Evolutionary conservation across 1,140 invertebrate genomes (phyloP), one percentile per base, ranked within the genome.

Genomic region (Drosophila serrata): DNA sequence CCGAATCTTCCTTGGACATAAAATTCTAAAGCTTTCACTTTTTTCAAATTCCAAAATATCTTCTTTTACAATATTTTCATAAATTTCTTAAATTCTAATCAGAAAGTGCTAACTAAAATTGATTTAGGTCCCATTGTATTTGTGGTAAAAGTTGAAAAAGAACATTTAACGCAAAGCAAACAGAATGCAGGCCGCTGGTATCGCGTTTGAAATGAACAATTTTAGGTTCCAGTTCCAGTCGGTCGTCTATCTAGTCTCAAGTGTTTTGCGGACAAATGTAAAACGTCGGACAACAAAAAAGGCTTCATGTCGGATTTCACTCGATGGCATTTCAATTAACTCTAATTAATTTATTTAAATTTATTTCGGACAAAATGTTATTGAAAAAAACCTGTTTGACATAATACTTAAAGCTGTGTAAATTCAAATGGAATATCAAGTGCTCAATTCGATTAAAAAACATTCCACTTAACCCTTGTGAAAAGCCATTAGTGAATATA

Each of bases 201-300:
- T 56, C 17, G 67, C 48, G 64, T 27, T 57, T 11, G 24, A 58
- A 72, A 70, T 58, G 65, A 69, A 31, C 65, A 43, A 37, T 69
- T 53, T 53, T 53, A 13, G 65, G 31, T 69, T 67, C 65, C 46
- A 72, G 64, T 72, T 49, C 42, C 51, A 58, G 51, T 72, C 68
- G 68, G 68, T 48, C 68, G 65, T 57, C 68, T 42, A 72, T 72
- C 63, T 72, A 40, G 68, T 72, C 48, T 72, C 51, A 58, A 70
- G 68, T 58, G 68, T 67, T 48, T 37, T 55, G 24, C 65, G 65
- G 65, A 69, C 62, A 69, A 69, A 22, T 67, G 65, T 40, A 39
- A 69, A 69, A 67, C 43, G 46, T 67, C 65, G 60, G 42, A 17
- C n/a, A 29, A 29, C 6, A 11, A 22, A 11, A 31, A 37, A 24